Evolutionary conservation across 1,140 invertebrate genomes (phyloP).

Genomic region (Lepidotrigona ventralis): DNA sequence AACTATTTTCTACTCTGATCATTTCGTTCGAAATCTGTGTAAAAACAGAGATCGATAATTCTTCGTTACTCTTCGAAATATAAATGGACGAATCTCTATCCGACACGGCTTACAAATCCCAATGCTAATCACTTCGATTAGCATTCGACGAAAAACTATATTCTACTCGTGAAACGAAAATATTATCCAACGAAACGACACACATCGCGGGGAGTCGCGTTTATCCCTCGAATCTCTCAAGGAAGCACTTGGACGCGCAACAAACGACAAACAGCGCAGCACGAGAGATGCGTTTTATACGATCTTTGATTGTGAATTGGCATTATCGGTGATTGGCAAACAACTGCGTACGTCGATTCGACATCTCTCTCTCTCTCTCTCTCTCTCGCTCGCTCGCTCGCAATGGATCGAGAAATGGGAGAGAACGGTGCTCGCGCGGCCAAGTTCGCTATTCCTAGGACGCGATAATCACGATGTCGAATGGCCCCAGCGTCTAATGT

Average conservation of each 20-base stretch:
- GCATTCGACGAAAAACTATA: constrained; percentile 10
- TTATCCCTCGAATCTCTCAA: constrained; percentile 21
- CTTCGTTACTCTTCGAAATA: neutral
- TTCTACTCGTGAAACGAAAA: constrained; percentile 62
- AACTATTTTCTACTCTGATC: no score
- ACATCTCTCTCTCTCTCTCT: constrained; percentile 45
- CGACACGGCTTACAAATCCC: neutral
- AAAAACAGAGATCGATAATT: no score
- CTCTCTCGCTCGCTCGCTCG: no score
- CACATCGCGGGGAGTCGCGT: no score
- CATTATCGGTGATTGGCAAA: constrained; percentile 67
- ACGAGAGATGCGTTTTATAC: constrained; percentile 60
- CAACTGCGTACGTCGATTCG: constrained; percentile 58
- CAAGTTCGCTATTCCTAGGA: constrained; percentile 51
- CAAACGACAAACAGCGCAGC: constrained; percentile 3
- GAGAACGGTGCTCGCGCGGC: constrained; percentile 41
- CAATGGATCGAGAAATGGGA: neutral
- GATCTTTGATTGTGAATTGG: constrained; percentile 38
- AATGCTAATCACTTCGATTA: neutral
- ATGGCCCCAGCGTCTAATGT: constrained; percentile 22
- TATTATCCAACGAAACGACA: constrained; percentile 56
- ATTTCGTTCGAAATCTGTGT: no score
- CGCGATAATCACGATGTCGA: constrained; percentile 33
- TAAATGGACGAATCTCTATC: no score
- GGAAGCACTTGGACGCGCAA: constrained; percentile 16